Base-by-base conservation (phyloP, 2,888 invertebrate species). In the Drosophila fulvimacula region DNA sequence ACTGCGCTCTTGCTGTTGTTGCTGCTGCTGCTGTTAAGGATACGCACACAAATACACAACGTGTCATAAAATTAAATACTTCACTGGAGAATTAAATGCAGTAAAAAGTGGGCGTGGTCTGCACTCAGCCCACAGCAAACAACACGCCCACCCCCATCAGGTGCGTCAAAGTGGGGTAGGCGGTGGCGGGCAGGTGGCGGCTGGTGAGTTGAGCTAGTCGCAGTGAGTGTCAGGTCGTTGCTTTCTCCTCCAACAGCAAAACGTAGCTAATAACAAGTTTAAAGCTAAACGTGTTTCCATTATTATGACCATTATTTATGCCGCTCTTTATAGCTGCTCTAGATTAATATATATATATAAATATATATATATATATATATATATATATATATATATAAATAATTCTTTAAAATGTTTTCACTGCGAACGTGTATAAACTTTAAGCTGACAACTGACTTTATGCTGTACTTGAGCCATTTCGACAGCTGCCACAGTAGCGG, bases 11-110 rank as follows among this genome's bases (percentile, higher is more conserved):
- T 55, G 67, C 27, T 73, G 67, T 51, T 66, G 52, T 34, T 68
- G 65, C 52, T 66, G 44, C 27, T 71, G 56, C 9, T 55, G 58
- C 55, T 66, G 70, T 72, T 75, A 59, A 77, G 79, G 60, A 73
- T 79, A 78, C 79, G 69, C 82, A 76, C 62, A 65, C 76, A 77
- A 74, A 84, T 70, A 85, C 79, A 83, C 74, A 82, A 74, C 79
- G 71, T 88, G 85, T 79, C 89, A 90, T 90, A 89, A 90, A 90
- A 90, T 88, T 89, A 90, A 90, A 90, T 89, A 90, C 90, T 86
- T 82, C 90, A 86, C 90, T 77, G 68, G 89, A 89, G 90, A 88
- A 87, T 90, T 86, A 82, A 87, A 80, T 84, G 88, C 90, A 87
- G 82, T 81, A 80, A 82, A 90, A 83, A 81, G 79, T 82, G 83